A percentile compares a stretch with the other conserved stretches of the same genome.
Evolutionary conservation across 2,113 vertebrate genomes (phyloP).

Genomic region (Psilopsiagon aurifrons): DNA sequence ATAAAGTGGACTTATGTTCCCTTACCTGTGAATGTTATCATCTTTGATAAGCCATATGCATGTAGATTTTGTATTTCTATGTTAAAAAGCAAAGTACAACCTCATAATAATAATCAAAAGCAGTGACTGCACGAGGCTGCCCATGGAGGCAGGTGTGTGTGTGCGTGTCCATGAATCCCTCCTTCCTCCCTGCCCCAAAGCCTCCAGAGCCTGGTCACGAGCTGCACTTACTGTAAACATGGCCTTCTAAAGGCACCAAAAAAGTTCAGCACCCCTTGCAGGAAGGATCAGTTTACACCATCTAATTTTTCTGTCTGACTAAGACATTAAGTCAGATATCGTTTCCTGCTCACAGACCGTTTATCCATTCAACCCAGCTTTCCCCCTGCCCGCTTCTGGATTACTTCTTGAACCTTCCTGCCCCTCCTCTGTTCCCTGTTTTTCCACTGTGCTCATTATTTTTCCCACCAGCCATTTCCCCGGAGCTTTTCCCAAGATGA

Average conservation of each 20-base stretch:
- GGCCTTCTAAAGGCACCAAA: constrained; percentile 74
- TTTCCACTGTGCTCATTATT: neutral
- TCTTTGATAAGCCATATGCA: constrained; percentile 72
- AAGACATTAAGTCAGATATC: constrained; percentile 73
- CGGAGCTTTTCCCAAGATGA: neutral
- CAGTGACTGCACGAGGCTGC: neutral
- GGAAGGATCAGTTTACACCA: constrained; percentile 70
- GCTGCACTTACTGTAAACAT: constrained; percentile 71
- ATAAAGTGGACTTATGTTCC: constrained; percentile 76
- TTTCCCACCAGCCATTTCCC: neutral
- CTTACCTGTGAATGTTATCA: constrained; percentile 76
- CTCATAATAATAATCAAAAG: constrained; percentile 15
- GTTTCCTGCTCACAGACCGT: constrained; percentile 58
- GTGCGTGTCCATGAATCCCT: neutral
- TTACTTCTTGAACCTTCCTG: neutral
- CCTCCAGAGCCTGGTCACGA: constrained; percentile 48
- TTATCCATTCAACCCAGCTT: constrained; percentile 39
- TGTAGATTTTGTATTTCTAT: constrained; percentile 52
- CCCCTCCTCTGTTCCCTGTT: neutral
- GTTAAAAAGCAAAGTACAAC: constrained; percentile 66
- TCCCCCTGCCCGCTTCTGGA: neutral
- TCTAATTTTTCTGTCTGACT: constrained; percentile 78
- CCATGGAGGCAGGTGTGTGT: neutral
- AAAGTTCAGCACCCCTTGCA: constrained; percentile 71
- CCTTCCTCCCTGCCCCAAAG: constrained; percentile 28